Base-by-base conservation (phyloP, 2,113 vertebrate species). In the Willisornis vidua region DNA sequence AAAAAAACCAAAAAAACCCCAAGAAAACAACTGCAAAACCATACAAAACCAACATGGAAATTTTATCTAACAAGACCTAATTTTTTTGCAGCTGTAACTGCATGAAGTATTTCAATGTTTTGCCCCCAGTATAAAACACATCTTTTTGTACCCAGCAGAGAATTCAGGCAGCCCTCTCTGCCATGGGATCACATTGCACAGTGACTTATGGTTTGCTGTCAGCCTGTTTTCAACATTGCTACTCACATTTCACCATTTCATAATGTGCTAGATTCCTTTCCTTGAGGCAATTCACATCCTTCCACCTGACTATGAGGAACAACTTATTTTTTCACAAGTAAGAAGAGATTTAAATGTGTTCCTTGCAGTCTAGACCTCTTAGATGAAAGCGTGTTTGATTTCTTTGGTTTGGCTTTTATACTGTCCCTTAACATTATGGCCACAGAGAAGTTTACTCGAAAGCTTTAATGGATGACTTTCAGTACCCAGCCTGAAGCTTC, bases 241-340 rank as follows among this genome's bases (percentile, higher is more conserved):
- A 59, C 74, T 91, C 85, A 55, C 25, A 61, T 94, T 91, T 89
- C 89, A 93, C 63, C 19, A 24, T 85, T 96, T 76, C 58, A 33
- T 49, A 83, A 76, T 24, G 22, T 33, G 43, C 6, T 85, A 76
- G 31, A 94, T 89, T 91, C 49, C 43, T 87, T 46, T 37, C 55
- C 54, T 51, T 55, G 24, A 80, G 26, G 86, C 83, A 95, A 65
- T 62, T 88, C 70, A 68, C 54, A 70, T 58, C 84, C 25, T 70
- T 85, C 31, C 75, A 85, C 85, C 63, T 79, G 52, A 91, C 88
- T 68, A 31, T 10, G 17, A 88, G 22, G 31, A 82, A 84, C 29
- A 72, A 72, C 8, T 74, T 87, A 7, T 20, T 92, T 93, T 78
- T 91, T 39, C 49, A 79, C 31, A 2, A 25, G 12, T 43, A 49